Conservation (phyloP, 2,888 invertebrate species). For the Dasypogon diadema region DNA sequence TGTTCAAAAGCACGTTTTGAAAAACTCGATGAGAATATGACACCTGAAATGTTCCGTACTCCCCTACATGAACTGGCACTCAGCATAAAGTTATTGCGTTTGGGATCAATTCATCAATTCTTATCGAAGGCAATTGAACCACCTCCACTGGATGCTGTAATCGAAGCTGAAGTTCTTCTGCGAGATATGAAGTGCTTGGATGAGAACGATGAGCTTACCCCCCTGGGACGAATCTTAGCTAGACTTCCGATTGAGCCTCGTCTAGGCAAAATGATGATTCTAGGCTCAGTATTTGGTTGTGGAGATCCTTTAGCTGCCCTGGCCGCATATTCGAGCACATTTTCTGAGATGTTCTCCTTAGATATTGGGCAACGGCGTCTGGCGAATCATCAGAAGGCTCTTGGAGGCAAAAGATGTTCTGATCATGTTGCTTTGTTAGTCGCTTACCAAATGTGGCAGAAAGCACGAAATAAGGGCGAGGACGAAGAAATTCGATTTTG, state of each 20-base stretch:
- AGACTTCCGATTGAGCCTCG: constrained; percentile 96
- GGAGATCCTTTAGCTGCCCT: constrained; percentile 93
- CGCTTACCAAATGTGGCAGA: constrained; percentile 88
- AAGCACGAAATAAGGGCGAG: constrained; percentile 76
- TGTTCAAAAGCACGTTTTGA: constrained; percentile 83
- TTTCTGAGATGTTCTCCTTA: constrained; percentile 92
- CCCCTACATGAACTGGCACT: constrained; percentile 95
- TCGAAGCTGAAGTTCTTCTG: constrained; percentile 91
- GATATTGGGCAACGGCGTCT: constrained; percentile 82
- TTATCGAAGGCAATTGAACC: constrained; percentile 96
- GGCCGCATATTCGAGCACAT: constrained; percentile 95
- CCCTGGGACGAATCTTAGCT: constrained; percentile 92
- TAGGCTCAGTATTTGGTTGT: constrained; percentile 90
- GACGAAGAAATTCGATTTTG: constrained; percentile 87
- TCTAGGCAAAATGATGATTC: constrained; percentile 96
- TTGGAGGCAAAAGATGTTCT: constrained; percentile 88
- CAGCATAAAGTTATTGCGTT: constrained; percentile 85
- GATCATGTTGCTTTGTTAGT: constrained; percentile 97
- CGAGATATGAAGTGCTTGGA: constrained; percentile 94
- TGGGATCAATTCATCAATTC: constrained; percentile 95
- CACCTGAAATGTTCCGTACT: constrained; percentile 98
- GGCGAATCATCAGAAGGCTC: constrained; percentile 84
- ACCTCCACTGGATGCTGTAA: constrained; percentile 97
- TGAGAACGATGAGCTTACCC: constrained; percentile 86
- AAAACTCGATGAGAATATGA: constrained; percentile 87